Conservation (phyloP, 2,113 vertebrate genomes). For the Cromileptes altivelis region DNA sequence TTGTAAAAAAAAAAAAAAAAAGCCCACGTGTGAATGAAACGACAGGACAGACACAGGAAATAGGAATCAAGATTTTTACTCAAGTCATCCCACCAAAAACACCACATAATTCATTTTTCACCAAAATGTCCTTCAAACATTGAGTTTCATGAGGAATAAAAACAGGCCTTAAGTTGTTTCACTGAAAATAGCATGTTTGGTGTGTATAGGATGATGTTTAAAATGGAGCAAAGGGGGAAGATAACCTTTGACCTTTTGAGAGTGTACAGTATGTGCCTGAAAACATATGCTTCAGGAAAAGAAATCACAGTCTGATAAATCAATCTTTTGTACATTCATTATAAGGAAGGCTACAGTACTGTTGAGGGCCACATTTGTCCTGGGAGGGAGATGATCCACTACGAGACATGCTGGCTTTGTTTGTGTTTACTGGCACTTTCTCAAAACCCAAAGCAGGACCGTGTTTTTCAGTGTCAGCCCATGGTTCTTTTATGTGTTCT, state of each 20-base stretch:
- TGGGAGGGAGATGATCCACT: conserved; percentile 4
- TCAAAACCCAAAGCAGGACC: conserved; percentile 10
- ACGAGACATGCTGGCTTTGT: conserved; percentile 22
- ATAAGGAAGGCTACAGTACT: conserved; percentile 64
- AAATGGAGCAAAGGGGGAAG: conserved; percentile 7
- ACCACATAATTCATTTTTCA: conserved; percentile 24
- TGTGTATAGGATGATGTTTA: conserved; percentile 32
- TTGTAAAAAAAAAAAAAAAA: too few relatives aligned
- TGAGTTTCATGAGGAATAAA: conserved; percentile 24
- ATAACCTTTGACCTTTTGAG: conserved; percentile 12
- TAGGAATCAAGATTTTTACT: conserved; percentile 60
- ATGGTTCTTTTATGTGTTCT: not conserved
- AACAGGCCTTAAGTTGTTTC: conserved; percentile 5
- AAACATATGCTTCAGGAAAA: conserved; percentile 14
- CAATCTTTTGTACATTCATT: conserved; percentile 68
- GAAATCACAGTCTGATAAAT: conserved; percentile 67
- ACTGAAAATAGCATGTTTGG: not conserved
- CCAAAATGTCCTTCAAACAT: conserved; percentile 38
- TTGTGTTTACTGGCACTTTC: not conserved
- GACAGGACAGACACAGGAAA: conserved; percentile 10
- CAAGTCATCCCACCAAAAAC: conserved; percentile 3
- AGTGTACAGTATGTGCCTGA: conserved; percentile 62
- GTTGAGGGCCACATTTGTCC: conserved; percentile 36
- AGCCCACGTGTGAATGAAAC: not conserved
- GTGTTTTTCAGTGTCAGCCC: not conserved